Conservation (phyloP, 2,888 invertebrate species). For the Spilosoma lubricipeda region DNA sequence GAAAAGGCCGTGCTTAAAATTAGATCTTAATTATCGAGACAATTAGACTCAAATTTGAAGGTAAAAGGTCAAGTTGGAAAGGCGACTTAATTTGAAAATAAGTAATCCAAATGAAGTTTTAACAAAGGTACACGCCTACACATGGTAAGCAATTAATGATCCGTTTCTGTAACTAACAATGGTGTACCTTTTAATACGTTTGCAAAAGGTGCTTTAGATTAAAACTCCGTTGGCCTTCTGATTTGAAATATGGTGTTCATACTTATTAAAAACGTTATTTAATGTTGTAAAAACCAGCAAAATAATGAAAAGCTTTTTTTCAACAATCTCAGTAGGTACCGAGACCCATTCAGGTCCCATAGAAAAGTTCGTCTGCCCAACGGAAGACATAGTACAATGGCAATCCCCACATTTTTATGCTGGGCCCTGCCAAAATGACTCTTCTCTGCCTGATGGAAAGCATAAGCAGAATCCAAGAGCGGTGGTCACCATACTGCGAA, state of each 20-base stretch:
- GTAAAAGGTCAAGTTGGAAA: constrained; percentile 20
- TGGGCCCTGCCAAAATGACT: no score
- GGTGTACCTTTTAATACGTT: background rate
- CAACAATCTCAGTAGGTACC: no score
- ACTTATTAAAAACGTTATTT: background rate
- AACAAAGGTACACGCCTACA: constrained; percentile 24
- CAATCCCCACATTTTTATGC: no score
- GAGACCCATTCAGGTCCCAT: no score
- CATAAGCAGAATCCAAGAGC: no score
- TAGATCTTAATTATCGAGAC: constrained; percentile 19
- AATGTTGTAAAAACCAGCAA: no score
- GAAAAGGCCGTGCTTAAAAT: constrained; percentile 3
- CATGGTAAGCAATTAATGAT: constrained; percentile 25
- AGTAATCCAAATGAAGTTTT: constrained; percentile 34
- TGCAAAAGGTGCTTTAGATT: background rate
- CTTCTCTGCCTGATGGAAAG: no score
- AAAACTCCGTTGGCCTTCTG: background rate
- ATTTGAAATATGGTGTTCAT: background rate
- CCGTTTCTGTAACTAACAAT: constrained; percentile 5
- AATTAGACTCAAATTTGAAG: constrained; percentile 37
- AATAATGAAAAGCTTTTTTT: no score
- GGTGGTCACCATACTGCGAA: no score
- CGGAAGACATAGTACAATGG: no score
- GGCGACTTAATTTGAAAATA: constrained; percentile 36
- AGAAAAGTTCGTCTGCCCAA: no score